Conservation (phyloP, 1,140 invertebrate species). For the Drosophila pectinifera region DNA sequence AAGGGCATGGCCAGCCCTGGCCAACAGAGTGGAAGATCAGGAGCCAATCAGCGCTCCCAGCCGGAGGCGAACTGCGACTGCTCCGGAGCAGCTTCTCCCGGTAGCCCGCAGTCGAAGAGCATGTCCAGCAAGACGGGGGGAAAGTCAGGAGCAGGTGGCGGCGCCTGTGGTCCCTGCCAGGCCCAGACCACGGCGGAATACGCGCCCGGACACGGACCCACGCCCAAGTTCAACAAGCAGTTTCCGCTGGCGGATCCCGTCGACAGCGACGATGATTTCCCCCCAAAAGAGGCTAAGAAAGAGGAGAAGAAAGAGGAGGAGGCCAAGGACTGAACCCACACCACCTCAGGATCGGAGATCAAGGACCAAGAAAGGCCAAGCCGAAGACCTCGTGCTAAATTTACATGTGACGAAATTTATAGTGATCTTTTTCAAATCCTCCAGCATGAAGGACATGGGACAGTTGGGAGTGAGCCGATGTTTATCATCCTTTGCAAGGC, state of each 20-base stretch:
- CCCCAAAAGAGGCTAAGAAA: too few species aligned
- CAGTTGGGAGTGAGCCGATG: too few species aligned
- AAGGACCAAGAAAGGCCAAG: constrained; percentile 4
- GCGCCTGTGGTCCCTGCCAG: constrained; percentile 1
- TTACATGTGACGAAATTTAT: constrained; percentile 9
- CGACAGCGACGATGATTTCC: too few species aligned
- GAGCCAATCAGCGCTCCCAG: too few species aligned
- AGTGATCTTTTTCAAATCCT: not conserved
- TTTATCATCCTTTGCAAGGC: too few species aligned
- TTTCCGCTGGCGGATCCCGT: constrained; percentile 25
- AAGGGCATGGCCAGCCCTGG: not conserved
- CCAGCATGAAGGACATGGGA: not conserved
- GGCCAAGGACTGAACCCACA: not conserved
- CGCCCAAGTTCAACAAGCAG: constrained; percentile 13
- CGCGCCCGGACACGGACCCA: not conserved
- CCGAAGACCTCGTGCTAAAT: constrained; percentile 9
- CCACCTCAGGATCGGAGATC: not conserved
- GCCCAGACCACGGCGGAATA: not conserved
- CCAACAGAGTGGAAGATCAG: not conserved
- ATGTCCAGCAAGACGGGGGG: too few species aligned
- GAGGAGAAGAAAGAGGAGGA: not conserved
- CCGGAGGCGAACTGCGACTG: not conserved
- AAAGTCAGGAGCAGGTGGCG: not conserved
- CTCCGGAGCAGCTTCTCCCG: too few species aligned
- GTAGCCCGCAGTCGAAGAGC: too few species aligned